Conservation (phyloP, 2,888 invertebrate genomes). For the Scaptomyza flava region DNA sequence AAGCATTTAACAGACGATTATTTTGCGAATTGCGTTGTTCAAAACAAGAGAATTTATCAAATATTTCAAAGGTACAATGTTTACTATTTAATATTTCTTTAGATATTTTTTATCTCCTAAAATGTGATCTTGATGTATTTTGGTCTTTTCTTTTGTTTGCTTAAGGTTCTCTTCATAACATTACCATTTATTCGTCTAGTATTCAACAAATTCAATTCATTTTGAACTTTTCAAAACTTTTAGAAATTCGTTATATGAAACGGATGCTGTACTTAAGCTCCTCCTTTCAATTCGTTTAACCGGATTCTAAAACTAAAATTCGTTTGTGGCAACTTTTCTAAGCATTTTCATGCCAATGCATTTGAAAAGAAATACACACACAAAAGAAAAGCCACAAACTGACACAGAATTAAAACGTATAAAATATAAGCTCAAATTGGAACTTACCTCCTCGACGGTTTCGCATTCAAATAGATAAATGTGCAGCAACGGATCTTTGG, state of each 20-base stretch:
- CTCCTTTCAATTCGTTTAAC: constrained; percentile 31
- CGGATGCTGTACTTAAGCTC: constrained; percentile 19
- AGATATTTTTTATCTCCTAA: no score
- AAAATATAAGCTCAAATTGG: constrained; percentile 4
- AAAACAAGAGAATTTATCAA: not conserved
- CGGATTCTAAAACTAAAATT: constrained; percentile 21
- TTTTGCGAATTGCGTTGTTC: not conserved
- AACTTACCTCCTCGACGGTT: constrained; percentile 89
- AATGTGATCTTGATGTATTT: no score
- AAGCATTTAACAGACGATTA: constrained; percentile 1
- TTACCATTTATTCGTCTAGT: not conserved
- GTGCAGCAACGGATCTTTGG: constrained; percentile 89
- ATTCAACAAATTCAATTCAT: constrained; percentile 4
- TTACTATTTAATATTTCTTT: no score
- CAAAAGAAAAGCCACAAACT: constrained; percentile 25
- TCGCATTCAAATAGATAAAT: constrained; percentile 90
- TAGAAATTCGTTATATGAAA: constrained; percentile 16
- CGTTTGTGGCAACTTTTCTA: constrained; percentile 55
- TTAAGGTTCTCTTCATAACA: no score
- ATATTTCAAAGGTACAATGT: not conserved
- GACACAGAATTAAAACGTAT: constrained; percentile 4
- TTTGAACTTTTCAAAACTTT: constrained; percentile 17
- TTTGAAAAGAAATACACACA: constrained; percentile 41
- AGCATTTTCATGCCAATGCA: constrained; percentile 57
- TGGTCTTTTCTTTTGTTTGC: no score